These are phyloP conservation scores for Leuciscus idus DNA, from an alignment of 2,113 vertebrate genomes.

Conservation along the genomic window DNA sequence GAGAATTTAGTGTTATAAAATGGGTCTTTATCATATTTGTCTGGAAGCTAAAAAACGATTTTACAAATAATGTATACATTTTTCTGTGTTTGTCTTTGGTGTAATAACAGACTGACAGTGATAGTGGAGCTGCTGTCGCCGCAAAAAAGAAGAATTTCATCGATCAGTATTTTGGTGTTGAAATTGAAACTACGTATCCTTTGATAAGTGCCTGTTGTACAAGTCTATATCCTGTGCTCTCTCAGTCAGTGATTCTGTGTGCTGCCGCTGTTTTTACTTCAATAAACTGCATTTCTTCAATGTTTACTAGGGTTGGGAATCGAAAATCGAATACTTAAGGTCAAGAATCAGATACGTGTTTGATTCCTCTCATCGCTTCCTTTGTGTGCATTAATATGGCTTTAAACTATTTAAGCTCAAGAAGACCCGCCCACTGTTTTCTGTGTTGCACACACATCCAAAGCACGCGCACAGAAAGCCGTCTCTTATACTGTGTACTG, in stretches of 20 bases:
- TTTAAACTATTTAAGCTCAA: too few relatives aligned
- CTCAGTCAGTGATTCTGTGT: background rate
- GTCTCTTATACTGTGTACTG: too few relatives aligned
- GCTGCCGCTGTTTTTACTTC: background rate
- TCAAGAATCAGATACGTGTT: too few relatives aligned
- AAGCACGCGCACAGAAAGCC: too few relatives aligned
- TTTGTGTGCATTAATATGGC: too few relatives aligned
- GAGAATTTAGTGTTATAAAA: background rate
- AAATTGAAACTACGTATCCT: conserved; percentile 98
- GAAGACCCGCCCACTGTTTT: too few relatives aligned
- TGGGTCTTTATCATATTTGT: background rate
- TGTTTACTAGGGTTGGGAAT: background rate
- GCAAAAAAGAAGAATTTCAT: conserved; percentile 95
- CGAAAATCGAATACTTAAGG: too few relatives aligned
- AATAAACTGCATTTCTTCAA: background rate
- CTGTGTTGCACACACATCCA: too few relatives aligned
- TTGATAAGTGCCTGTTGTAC: conserved; percentile 34
- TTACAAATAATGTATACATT: background rate
- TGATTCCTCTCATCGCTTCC: too few relatives aligned
- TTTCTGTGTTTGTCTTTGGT: background rate
- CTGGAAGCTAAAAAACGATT: background rate
- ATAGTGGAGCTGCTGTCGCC: conserved; percentile 72
- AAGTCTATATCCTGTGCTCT: background rate
- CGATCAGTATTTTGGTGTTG: conserved; percentile 97
- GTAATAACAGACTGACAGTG: conserved; percentile 67